Conservation (phyloP, 2,113 vertebrate species). For the Tetrax tetrax region DNA sequence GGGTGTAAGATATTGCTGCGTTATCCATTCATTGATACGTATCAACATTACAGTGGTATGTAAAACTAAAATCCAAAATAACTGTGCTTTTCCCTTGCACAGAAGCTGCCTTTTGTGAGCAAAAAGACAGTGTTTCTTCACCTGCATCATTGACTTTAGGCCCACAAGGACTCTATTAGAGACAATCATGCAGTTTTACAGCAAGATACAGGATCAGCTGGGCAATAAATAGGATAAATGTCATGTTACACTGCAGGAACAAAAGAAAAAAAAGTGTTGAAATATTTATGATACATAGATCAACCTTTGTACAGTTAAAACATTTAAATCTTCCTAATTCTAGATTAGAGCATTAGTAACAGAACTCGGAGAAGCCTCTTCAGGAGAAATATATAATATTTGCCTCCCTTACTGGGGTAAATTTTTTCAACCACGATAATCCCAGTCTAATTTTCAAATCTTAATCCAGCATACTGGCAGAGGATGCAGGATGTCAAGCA, state of each 20-base stretch:
- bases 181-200: background rate
- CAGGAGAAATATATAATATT: background rate
- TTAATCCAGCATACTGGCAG: background rate
- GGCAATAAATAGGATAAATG: conserved; percentile 24
- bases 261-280: background rate
- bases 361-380: background rate
- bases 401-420: background rate
- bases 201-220: background rate
- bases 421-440: background rate
- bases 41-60: background rate
- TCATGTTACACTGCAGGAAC: background rate
- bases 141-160: background rate
- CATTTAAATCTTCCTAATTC: background rate
- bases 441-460: background rate
- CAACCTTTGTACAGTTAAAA: background rate
- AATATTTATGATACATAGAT: background rate
- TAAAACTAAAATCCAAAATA: background rate
- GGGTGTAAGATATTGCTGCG: background rate
- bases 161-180: background rate
- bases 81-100: background rate
- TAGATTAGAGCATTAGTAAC: background rate
- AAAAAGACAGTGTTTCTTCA: background rate
- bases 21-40: conserved; percentile 1
- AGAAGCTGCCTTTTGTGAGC: background rate
- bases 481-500: background rate